Conservation (phyloP, 2,113 vertebrate species). For the Jaculus jaculus region DNA sequence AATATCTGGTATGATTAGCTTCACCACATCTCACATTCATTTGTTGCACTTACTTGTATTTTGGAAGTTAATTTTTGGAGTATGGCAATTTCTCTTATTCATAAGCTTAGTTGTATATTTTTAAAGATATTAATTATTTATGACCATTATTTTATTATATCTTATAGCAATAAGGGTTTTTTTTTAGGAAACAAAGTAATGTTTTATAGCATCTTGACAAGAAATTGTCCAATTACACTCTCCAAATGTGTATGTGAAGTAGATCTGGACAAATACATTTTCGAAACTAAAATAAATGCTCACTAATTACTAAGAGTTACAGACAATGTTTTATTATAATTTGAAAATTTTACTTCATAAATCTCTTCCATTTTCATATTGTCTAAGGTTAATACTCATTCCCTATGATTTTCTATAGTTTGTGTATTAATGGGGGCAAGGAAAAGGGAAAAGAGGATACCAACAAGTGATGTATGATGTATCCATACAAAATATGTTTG, state of each 20-base stretch:
- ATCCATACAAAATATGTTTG: no score
- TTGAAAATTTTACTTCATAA: background rate
- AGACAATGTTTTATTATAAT: background rate
- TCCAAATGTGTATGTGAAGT: background rate
- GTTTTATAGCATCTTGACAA: background rate
- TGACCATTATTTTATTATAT: background rate
- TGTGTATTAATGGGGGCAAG: background rate
- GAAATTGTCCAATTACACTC: background rate
- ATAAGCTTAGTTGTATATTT: background rate
- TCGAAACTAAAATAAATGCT: background rate
- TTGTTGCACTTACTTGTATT: background rate
- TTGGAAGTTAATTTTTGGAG: background rate
- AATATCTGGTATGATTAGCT: background rate
- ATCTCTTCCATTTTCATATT: slow-evolving; percentile 14
- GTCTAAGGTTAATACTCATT: background rate
- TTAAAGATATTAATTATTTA: background rate
- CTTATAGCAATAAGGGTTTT: background rate
- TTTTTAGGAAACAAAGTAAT: background rate
- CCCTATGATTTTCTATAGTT: background rate
- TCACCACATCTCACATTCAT: background rate
- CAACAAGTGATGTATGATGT: no score
- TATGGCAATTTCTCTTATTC: background rate
- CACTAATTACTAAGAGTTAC: background rate
- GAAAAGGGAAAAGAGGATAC: no score
- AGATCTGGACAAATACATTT: background rate